Percentiles rank a stretch among this genome's conserved stretches.
These are phyloP conservation scores for Sogatella furcifera DNA, from an alignment of 1,140 invertebrate species.

Conservation along the genomic window DNA sequence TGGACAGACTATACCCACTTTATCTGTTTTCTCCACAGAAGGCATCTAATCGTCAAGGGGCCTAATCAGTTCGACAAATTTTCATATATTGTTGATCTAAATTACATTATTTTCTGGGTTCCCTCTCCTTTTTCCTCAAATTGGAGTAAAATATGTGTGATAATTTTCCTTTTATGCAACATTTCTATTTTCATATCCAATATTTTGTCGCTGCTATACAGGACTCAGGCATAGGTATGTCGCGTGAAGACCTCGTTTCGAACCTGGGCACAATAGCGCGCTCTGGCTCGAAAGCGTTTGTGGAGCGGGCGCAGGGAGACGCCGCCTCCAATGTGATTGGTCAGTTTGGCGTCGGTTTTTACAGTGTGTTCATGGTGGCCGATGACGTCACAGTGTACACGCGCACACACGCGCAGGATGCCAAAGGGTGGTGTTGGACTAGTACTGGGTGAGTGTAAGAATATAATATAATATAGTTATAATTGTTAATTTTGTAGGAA, in stretches of 20 bases:
- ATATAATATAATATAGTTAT: background rate
- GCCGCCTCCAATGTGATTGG: slow-evolving; percentile 79
- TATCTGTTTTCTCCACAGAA: too few species aligned
- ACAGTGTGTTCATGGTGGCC: slow-evolving; percentile 94
- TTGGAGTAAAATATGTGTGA: too few species aligned
- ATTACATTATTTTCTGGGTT: too few species aligned
- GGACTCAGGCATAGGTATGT: slow-evolving; percentile 93
- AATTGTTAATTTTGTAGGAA: too few species aligned
- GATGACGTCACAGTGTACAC: slow-evolving; percentile 89
- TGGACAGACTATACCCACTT: too few species aligned
- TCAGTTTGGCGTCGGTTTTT: slow-evolving; percentile 97
- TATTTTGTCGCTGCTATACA: slow-evolving; percentile 26
- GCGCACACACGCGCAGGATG: slow-evolving; percentile 44
- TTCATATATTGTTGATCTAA: too few species aligned
- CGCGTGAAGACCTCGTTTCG: slow-evolving; percentile 76
- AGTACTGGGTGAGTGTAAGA: slow-evolving; percentile 68
- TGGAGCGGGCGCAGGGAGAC: slow-evolving; percentile 30
- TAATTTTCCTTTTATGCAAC: too few species aligned
- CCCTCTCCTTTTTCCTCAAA: too few species aligned
- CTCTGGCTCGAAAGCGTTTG: slow-evolving; percentile 70
- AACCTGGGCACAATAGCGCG: slow-evolving; percentile 92
- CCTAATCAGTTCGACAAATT: too few species aligned
- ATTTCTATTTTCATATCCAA: background rate
- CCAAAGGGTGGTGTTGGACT: slow-evolving; percentile 68
- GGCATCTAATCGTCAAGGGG: too few species aligned